phyloP scores from a whole-genome alignment of 1,140 invertebrate genomes.

The Delia radicum region DNA sequence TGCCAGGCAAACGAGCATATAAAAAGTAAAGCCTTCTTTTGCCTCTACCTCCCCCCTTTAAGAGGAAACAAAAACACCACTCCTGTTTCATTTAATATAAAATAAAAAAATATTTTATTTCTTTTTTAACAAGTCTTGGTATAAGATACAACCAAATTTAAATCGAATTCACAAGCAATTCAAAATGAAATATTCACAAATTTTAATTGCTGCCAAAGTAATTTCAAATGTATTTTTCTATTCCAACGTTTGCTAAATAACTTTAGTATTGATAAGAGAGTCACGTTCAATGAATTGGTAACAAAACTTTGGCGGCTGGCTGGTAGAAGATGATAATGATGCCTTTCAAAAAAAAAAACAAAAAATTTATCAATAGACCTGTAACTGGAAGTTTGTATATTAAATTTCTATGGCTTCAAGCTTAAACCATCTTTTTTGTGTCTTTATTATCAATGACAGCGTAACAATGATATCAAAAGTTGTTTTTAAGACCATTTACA shows the following conservation, averaged over 20 bases:
- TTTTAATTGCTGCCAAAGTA: constrained; percentile 7
- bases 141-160: neutral
- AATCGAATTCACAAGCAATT: neutral
- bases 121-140: too few species aligned
- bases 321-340: neutral
- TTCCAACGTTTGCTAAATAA: neutral
- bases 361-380: too few species aligned
- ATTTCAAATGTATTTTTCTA: neutral
- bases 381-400: neutral
- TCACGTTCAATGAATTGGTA: constrained; percentile 8
- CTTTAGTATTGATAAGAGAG: constrained; percentile 11
- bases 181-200: neutral
- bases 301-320: neutral
- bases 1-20: constrained; percentile 1
- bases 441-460: constrained; percentile 17
- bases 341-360: too few species aligned
- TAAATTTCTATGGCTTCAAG: neutral
- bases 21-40: neutral
- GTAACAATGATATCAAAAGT: neutral
- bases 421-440: constrained; percentile 6
- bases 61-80: neutral
- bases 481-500: neutral
- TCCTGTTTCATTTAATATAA: neutral
- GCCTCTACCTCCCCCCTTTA: neutral
- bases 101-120: neutral